Evolutionary conservation across 1,140 invertebrate species (phyloP), one percentile per base, ranked within the genome.

Genomic region (Bombyx mandarina): DNA sequence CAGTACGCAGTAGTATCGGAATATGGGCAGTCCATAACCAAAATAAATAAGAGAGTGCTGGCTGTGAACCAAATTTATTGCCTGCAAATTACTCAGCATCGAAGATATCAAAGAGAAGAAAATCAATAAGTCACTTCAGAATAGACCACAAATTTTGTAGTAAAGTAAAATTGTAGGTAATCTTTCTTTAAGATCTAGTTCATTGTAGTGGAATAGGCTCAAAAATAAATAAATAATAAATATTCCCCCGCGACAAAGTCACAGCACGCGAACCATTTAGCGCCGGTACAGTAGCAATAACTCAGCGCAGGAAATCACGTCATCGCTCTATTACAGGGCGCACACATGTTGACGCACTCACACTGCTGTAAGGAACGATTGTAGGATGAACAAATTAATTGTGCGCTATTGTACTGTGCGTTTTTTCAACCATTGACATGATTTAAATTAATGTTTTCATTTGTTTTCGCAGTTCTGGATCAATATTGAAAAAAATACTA

Each of bases 251-350:
- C 2, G 49, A 75, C 77, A 84, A 86, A 68, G 78, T 77, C 66
- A 79, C 66, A n/a, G 12, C 71, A 61, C 12, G 18, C 64, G 50
- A 72, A 77, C 58, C 79, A 74, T 83, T 84, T 84, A 86, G 82
- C 78, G 75, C 73, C 77, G 76, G 72, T 72, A 84, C 83, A 88
- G 86, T 86, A 83, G 83, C 83, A 84, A 84, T 85, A 86, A 86
- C 79, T 87, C 78, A 82, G 74, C 80, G 75, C 82, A 86, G 81
- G 84, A 85, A 87, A 87, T 88, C 86, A 88, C 86, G 82, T 87
- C 86, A 86, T 82, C 86, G 85, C 81, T 88, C 84, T 86, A 88
- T 88, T 88, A 87, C 83, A 74, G 70, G 67, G 63, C 76, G 67
- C 78, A 81, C 74, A 65, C 58, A 57, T 50, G 35, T 50, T 48